Evolutionary conservation across 2,888 invertebrate genomes (phyloP), one percentile per base, ranked within the genome.

Genomic region (Drosophila merina): DNA sequence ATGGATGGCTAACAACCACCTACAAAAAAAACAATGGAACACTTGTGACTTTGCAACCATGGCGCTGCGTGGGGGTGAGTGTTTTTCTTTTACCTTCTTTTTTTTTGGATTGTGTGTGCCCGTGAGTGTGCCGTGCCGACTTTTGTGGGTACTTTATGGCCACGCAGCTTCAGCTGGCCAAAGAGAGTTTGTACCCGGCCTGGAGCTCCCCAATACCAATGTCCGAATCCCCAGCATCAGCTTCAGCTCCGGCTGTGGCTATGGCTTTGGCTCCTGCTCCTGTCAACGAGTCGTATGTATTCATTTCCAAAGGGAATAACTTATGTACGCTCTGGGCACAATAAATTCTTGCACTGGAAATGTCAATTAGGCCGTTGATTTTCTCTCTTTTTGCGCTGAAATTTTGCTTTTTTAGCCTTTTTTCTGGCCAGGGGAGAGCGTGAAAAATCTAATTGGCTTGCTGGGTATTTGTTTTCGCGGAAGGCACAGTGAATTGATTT

Each of bases 261-360:
- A 4, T 25, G 38, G n/a, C 36, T 33, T 31, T 52, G 51, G 52
- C 52, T 64, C 52, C 54, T 64, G 64, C 64, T 66, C 42, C 47
- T 67, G 66, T 67, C 66, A 67, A 12, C 38, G n/a, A 60, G 40
- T 60, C 55, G 85, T 81, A 88, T 78, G 88, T 83, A 89, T 84
- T 90, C 90, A 91, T 90, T 89, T 91, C 90, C 89, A 87, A 90
- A 90, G 90, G 90, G 90, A 90, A 91, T 90, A 90, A 90, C 90
- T 90, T 90, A 91, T 90, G 91, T 90, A 89, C 88, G 88, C 90
- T 88, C 88, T 85, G 89, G 89, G 89, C 89, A 89, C 91, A 90
- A 90, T 90, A 90, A 90, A 90, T 90, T 90, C 90, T 89, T 91
- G 88, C 80, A 83, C 88, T 89, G 88, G 79, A 90, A 90, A 90